phyloP scores from a whole-genome alignment of 2,113 vertebrate genomes.

The Elanoides forficatus region DNA sequence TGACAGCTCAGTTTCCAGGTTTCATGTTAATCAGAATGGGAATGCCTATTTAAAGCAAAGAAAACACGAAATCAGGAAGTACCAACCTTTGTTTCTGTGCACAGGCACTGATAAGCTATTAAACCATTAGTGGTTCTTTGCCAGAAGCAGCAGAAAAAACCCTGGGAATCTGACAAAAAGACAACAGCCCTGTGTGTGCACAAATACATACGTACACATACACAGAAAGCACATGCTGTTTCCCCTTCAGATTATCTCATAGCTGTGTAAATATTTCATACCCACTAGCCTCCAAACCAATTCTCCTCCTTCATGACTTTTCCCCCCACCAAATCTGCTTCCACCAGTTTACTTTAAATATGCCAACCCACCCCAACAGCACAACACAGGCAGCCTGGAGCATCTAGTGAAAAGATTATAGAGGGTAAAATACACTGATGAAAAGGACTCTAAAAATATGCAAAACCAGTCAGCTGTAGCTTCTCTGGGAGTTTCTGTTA shows the following conservation, averaged over 20 bases:
- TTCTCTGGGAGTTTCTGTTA: background rate
- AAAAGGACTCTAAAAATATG: background rate
- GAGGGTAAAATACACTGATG: too few species aligned
- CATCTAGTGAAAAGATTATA: background rate
- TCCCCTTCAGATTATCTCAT: slow-evolving; percentile 51
- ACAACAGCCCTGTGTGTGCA: slow-evolving; percentile 9
- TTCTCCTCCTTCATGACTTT: slow-evolving; percentile 36
- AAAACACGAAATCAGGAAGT: slow-evolving; percentile 60
- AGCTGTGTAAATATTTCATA: slow-evolving; percentile 61
- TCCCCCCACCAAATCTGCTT: slow-evolving; percentile 22
- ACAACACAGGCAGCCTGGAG: background rate
- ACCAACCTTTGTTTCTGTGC: slow-evolving; percentile 53
- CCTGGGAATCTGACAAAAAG: slow-evolving; percentile 38
- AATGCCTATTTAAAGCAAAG: slow-evolving; percentile 65
- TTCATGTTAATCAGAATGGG: slow-evolving; percentile 54
- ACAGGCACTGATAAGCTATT: slow-evolving; percentile 58
- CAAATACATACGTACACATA: background rate
- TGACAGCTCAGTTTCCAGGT: slow-evolving; percentile 54
- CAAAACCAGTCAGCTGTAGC: background rate
- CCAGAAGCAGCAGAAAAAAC: slow-evolving; percentile 59
- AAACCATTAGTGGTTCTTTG: slow-evolving; percentile 57
- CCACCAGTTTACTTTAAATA: slow-evolving; percentile 50
- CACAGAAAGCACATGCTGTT: slow-evolving; percentile 41
- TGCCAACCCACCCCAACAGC: slow-evolving; percentile 22
- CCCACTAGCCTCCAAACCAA: slow-evolving; percentile 40